Base-by-base conservation (phyloP, 2,113 vertebrate genomes). In the Archocentrus centrarchus region DNA sequence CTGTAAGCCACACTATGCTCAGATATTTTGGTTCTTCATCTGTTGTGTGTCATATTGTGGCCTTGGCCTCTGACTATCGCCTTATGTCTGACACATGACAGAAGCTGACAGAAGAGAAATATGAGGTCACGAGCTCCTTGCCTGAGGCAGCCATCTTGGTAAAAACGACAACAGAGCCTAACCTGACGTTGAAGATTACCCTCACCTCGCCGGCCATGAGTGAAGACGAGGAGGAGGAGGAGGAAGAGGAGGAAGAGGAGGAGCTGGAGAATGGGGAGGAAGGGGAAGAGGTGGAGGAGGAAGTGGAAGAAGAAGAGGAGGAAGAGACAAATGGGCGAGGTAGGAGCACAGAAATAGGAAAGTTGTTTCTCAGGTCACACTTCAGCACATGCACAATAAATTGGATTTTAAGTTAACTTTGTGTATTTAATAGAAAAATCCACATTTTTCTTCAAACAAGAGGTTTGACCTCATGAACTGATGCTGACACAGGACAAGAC, bases 61-160 rank as follows among this genome's bases (percentile, higher is more conserved):
- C 86, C 78, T 80, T 70, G 79, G 50, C 81, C 83, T 86, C 66
- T 92, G 81, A 93, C 80, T 81, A 11, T 41, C 13, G 14, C 35
- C 6, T 84, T 84, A 20, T 89, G 59, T 93, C 59, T 83, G 83
- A 87, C 79, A 59, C 89, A 47, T 94, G 95, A 94, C 96, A 99
- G 98, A 99, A 99, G 96, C 96, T 99, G 91, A 97, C 98, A 89
- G 97, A 98, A 92, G 98, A 99, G 90, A 97, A 97, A 86, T 99
- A 98, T 58, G 96, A 98, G 84, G 96, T 99, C 92, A 96, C 97
- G 41, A 95, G 97, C 92, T 97, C 96, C 91, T 83, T 96, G 88
- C 96, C 97, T 18, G 97, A 99, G 91, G 98, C 98, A 5, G 97
- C 98, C 96, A 96, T 99, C 94, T 91, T 99, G 93, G 96, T 99